A percentile compares a stretch with the other conserved stretches of the same genome.
Evolutionary conservation across 2,113 vertebrate genomes (phyloP).

Genomic region (Parotia lawesii): DNA sequence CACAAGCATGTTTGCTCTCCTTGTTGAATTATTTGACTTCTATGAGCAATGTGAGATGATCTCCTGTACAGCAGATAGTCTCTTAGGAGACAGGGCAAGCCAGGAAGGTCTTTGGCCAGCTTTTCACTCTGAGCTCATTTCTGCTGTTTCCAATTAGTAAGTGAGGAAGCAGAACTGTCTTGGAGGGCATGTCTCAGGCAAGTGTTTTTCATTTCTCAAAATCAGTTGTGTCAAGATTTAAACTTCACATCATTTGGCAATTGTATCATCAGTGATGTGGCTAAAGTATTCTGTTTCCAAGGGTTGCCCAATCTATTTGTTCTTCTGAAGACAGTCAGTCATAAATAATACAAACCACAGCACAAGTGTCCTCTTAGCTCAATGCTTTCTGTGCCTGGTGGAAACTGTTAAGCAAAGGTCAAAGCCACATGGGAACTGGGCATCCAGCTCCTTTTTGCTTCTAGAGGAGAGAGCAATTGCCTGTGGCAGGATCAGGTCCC

Average conservation of each 20-base stretch:
- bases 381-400: not conserved
- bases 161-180: not conserved
- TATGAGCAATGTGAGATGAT: not conserved
- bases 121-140: not conserved
- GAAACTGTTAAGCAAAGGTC: not conserved
- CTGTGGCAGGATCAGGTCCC: not conserved
- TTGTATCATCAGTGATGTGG: not conserved
- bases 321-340: not conserved
- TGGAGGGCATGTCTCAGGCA: not conserved
- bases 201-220: slow-evolving; percentile 9
- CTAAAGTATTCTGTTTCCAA: not conserved
- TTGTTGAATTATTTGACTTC: not conserved
- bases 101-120: not conserved
- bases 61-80: not conserved
- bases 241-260: not conserved
- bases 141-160: not conserved
- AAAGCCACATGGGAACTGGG: not conserved
- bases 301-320: not conserved
- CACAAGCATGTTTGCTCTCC: not conserved
- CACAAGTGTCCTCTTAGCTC: not conserved
- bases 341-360: not conserved
- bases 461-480: not conserved
- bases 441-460: not conserved
- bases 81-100: not conserved
- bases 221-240: not conserved